Percentiles rank a stretch among this genome's conserved stretches.
These are phyloP conservation scores for Urocolius indicus DNA, from an alignment of 2,113 vertebrate species.

Conservation along the genomic window DNA sequence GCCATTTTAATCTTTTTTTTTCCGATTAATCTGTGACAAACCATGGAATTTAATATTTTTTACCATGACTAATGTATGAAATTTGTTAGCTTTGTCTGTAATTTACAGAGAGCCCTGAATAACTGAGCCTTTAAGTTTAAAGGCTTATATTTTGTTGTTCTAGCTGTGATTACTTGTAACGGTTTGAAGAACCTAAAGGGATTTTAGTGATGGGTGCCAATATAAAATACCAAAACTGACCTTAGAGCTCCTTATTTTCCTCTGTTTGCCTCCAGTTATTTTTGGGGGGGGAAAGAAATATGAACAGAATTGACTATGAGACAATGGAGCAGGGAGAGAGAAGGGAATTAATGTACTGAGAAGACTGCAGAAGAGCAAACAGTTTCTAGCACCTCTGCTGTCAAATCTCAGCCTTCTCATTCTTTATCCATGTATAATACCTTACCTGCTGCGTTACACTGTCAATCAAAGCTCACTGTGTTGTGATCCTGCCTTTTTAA, in stretches of 20 bases:
- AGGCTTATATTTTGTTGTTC: constrained; percentile 62
- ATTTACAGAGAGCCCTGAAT: constrained; percentile 58
- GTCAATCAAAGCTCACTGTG: background rate
- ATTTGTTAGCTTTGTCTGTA: constrained; percentile 71
- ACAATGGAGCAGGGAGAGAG: background rate
- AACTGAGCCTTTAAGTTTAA: constrained; percentile 63
- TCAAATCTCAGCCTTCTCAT: background rate
- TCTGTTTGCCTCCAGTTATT: background rate
- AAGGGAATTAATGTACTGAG: background rate
- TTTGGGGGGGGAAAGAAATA: background rate
- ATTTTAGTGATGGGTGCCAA: constrained; percentile 27
- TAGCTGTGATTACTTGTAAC: constrained; percentile 32
- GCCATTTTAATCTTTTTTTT: constrained; percentile 59
- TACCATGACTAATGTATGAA: constrained; percentile 72
- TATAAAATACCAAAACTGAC: background rate
- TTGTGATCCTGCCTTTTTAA: background rate
- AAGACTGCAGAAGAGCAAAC: background rate
- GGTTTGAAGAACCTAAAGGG: constrained; percentile 45
- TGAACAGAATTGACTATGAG: background rate
- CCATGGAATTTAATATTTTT: constrained; percentile 72
- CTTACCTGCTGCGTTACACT: background rate
- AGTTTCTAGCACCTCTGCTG: background rate
- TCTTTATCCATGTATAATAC: background rate
- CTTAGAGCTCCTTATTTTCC: background rate
- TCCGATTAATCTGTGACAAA: constrained; percentile 71